phyloP scores from a whole-genome alignment of 2,797 vertebrate species.

The Coilia nasus region DNA sequence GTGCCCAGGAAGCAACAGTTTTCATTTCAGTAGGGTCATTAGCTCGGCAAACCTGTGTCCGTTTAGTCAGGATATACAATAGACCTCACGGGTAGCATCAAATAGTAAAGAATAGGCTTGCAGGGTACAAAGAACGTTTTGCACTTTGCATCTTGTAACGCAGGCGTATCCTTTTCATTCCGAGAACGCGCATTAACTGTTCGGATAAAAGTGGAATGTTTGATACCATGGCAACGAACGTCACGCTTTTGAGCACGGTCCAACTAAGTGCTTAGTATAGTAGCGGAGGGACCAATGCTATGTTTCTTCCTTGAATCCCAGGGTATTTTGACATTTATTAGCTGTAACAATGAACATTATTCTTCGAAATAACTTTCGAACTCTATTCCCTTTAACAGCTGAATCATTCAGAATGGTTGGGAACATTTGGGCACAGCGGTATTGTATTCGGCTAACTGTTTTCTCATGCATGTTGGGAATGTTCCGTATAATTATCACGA shows the following conservation, averaged over 20 bases:
- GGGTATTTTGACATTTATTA: not conserved
- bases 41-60: not conserved
- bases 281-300: not conserved
- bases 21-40: not conserved
- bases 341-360: not conserved
- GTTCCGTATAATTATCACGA: not conserved
- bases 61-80: not conserved
- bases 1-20: not conserved
- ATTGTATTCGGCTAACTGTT: not conserved
- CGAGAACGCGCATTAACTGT: conserved; percentile 20
- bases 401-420: not conserved
- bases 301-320: not conserved
- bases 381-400: not conserved
- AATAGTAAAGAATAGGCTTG: not conserved
- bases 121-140: not conserved
- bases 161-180: not conserved
- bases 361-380: not conserved
- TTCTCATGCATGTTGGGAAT: not conserved
- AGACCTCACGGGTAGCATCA: not conserved
- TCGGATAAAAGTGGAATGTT: conserved; percentile 37
- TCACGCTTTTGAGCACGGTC: conserved; percentile 33
- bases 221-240: conserved; percentile 57
- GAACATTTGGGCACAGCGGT: not conserved
- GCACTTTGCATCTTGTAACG: not conserved
- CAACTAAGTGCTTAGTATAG: not conserved